A percentile compares a stretch with the other conserved stretches of the same genome.
Evolutionary conservation across 2,113 vertebrate genomes (phyloP).

Genomic region (Hemibagrus wyckioides): DNA sequence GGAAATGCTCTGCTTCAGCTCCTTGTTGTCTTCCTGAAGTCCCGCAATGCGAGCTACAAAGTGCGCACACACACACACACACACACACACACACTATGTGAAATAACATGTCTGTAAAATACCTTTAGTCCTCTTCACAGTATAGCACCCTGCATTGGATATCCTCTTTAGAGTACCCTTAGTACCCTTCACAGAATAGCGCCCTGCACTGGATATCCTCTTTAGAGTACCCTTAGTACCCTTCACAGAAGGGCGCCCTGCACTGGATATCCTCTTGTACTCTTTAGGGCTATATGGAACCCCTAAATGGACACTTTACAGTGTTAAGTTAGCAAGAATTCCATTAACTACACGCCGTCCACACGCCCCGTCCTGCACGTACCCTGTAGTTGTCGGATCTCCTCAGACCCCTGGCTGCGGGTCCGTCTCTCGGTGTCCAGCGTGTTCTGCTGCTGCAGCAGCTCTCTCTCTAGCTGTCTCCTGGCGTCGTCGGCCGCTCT

Average conservation of each 20-base stretch:
- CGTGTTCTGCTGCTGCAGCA: slow-evolving; percentile 87
- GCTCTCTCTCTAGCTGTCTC: slow-evolving; percentile 89
- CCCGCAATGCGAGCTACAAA: slow-evolving; percentile 82
- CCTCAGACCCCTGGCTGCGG: slow-evolving; percentile 91
- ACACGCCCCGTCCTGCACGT: slow-evolving; percentile 36
- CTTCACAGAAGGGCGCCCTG: background rate
- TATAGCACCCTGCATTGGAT: background rate
- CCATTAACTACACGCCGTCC: background rate
- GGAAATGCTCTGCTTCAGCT: slow-evolving; percentile 85
- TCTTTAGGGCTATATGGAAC: background rate
- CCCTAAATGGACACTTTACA: background rate
- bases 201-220: background rate
- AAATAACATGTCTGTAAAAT: background rate
- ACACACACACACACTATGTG: background rate
- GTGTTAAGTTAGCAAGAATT: background rate
- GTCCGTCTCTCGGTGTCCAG: slow-evolving; percentile 91
- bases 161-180: background rate
- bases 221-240: background rate
- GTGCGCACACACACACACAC: slow-evolving; percentile 44
- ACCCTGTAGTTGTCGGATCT: slow-evolving; percentile 96
- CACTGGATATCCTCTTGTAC: background rate
- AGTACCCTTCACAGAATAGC: background rate
- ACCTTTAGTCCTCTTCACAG: background rate
- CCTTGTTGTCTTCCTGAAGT: slow-evolving; percentile 92
- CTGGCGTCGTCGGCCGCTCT: slow-evolving; percentile 78